Base-by-base conservation (phyloP, 92 coral and sea anemone genomes). In the Epizoanthus illoricatus region DNA sequence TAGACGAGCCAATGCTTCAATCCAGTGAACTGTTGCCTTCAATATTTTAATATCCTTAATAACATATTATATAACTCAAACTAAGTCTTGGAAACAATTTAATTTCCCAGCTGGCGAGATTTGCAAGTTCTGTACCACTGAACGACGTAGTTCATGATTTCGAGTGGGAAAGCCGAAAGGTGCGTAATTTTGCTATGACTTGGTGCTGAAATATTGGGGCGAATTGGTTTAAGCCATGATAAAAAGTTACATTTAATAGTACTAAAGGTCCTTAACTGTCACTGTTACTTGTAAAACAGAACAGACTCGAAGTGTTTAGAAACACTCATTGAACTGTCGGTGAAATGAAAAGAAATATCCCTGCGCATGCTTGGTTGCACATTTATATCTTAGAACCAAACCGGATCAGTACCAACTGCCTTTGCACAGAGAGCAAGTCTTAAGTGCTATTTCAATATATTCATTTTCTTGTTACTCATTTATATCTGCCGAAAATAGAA, bases 41-140 rank as follows among this genome's bases (percentile, higher is more conserved):
- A 39, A 7, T 68, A 45, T 39, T 68, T 68, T 68, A 68, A 43
- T n/a, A 19, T 39, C 52, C 40, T 36, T 68, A 43, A 68, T 68
- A 68, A 68, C 20, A 39, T 68, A 68, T 68, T 33, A 28, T 68
- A 24, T 45, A 68, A 68, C 20, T 68, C 39, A 68, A 39, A 24
- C 52, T 8, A 39, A 36, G 23, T 13, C 52, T 68, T n/a, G 24
- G 33, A 17, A 15, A 39, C 12, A 39, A 5, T 33, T 68, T 39
- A 16, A 28, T 24, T 68, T 68, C n/a, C 7, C 52, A 68, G 73
- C 52, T 68, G 73, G 43, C 42, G 73, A 16, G 4, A 13, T 43
- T 16, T 68, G 52, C 43, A 68, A 68, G 73, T 39, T n/a, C 42
- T 68, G 18, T 68, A 18, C 21, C 52, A 39, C 18, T 9, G 52